Evolutionary conservation across 2,888 invertebrate genomes (phyloP).

Genomic region (Ferdinandea cuprea): DNA sequence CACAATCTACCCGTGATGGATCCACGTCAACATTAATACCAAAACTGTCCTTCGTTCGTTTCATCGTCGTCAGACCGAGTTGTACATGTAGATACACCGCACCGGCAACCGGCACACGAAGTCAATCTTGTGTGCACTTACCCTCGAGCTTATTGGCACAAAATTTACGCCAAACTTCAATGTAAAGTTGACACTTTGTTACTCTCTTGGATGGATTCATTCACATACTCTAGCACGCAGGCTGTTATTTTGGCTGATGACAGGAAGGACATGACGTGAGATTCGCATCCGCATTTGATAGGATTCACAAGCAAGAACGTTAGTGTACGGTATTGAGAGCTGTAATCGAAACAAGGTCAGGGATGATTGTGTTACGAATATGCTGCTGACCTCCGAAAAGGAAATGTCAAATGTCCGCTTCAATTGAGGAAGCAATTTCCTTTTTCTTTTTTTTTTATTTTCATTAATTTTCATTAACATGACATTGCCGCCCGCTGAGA

Average conservation of each 20-base stretch:
- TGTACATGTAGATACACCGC: too few species aligned
- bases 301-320: constrained; percentile 18
- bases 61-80: not conserved
- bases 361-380: not conserved
- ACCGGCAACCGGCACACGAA: not conserved
- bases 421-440: not conserved
- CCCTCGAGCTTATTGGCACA: constrained; percentile 47
- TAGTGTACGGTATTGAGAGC: not conserved
- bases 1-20: constrained; percentile 5
- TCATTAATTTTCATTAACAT: constrained; percentile 40
- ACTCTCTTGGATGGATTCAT: constrained; percentile 1
- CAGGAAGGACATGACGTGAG: constrained; percentile 41
- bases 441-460: too few species aligned
- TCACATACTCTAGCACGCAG: constrained; percentile 16
- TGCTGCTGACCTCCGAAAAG: constrained; percentile 1
- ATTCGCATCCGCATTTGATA: constrained; percentile 49
- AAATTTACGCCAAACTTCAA: constrained; percentile 56
- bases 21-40: constrained; percentile 37
- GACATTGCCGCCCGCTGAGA: not conserved
- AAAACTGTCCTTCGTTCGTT: constrained; percentile 39
- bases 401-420: constrained; percentile 26
- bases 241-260: constrained; percentile 41
- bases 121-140: constrained; percentile 31
- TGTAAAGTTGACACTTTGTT: constrained; percentile 62
- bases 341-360: constrained; percentile 20